Base-by-base conservation (phyloP, 2,113 vertebrate genomes). In the Plestiodon gilberti region DNA sequence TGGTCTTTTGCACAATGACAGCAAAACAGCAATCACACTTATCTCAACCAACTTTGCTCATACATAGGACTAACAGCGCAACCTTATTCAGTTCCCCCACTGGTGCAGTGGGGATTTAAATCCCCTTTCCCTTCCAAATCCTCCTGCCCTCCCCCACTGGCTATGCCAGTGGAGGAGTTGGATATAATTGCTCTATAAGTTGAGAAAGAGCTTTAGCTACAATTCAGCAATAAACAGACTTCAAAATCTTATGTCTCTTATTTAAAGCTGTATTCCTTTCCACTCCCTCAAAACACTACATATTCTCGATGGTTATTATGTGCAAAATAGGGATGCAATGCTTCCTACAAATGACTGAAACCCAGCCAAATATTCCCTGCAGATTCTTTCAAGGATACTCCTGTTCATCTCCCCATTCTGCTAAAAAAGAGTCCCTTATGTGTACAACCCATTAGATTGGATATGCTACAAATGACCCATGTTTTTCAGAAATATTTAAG, bases 381-480 rank as follows among this genome's bases (percentile, higher is more conserved):
- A 55, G 81, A 57, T 17, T 25, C n/a, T 52, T 71, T 40, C 40
- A 70, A 43, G 9, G 28, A 69, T 71, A 76, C 25, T 89, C n/a
- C 23, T 83, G 13, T 5, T 17, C 30, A 38, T 67, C 18, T 55
- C 1, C 43, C 8, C n/a, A 71, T 82, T 88, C 33, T 28, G 78
- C 65, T 57, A 40, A 78, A 48, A n/a, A 62, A 82, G 86, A 79
- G 13, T 30, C 28, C 28, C 30, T 79, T 75, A 71, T 15, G 33
- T 13, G 33, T 13, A 17, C 28, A 62, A 30, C 22, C 61, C 78
- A 83, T 2, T 15, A n/a, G 22, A 69, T 4, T 5, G 5, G 89
- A 61, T 28, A 84, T 65, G 76, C 55, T 70, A 57, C 43, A 86
- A 76, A 76, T 18, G 81, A 82, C 35, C 15, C 90, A 86, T 78